Conservation (phyloP, 1,140 invertebrate genomes). For the Euura saliciscinereae region DNA sequence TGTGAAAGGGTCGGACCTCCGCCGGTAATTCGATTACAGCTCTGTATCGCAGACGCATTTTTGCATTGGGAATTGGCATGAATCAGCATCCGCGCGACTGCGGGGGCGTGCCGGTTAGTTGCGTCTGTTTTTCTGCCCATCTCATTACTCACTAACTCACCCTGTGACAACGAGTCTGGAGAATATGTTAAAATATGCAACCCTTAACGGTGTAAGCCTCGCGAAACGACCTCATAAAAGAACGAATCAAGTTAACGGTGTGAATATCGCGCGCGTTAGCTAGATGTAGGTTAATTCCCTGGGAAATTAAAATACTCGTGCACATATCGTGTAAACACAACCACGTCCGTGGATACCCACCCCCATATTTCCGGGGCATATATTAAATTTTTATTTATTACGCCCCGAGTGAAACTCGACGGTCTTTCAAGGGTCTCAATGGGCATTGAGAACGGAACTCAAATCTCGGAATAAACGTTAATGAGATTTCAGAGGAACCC, state of each 20-base stretch:
- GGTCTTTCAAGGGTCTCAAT: not conserved
- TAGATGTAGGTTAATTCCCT: not conserved
- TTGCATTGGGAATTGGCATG: too few relatives aligned
- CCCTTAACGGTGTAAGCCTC: not conserved
- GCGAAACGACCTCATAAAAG: conserved; percentile 37
- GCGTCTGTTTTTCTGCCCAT: not conserved
- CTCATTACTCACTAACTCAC: conserved; percentile 47
- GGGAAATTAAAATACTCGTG: not conserved
- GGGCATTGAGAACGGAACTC: not conserved
- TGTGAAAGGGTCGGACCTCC: too few relatives aligned
- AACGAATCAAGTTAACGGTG: conserved; percentile 34
- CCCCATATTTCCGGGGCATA: not conserved
- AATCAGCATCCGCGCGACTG: too few relatives aligned
- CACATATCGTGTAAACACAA: not conserved
- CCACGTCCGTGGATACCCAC: not conserved
- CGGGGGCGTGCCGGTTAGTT: too few relatives aligned
- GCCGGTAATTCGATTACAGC: too few relatives aligned
- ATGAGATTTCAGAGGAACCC: too few relatives aligned
- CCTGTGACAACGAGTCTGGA: conserved; percentile 37
- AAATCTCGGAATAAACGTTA: not conserved
- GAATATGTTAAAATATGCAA: conserved; percentile 47
- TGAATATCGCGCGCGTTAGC: not conserved
- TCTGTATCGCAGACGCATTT: too few relatives aligned
- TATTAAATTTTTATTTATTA: not conserved
- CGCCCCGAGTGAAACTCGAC: not conserved